Evolutionary conservation across 2,113 vertebrate genomes (phyloP).

Genomic region (Rhipidura dahli): DNA sequence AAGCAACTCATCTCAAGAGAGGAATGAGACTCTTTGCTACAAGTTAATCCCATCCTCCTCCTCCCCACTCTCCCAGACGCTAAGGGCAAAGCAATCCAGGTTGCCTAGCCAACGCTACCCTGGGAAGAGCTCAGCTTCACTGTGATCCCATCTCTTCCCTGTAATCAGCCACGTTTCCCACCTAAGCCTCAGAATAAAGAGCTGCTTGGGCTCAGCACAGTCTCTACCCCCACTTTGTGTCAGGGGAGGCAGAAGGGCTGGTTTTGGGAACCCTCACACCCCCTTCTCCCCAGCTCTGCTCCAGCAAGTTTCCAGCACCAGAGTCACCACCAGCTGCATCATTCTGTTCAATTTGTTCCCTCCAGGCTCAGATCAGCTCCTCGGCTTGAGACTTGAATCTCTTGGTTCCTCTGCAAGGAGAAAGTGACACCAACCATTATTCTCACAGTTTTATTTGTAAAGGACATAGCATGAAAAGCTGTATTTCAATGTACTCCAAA

Average conservation of each 20-base stretch:
- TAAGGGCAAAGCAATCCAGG: not conserved
- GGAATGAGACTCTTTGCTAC: not conserved
- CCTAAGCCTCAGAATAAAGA: not conserved
- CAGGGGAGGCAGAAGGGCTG: not conserved
- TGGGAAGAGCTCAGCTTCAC: not conserved
- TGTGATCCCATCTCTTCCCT: not conserved
- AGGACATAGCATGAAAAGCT: constrained; percentile 81
- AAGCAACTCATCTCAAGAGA: not conserved
- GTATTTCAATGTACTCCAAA: constrained; percentile 79
- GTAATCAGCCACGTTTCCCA: fast-evolving
- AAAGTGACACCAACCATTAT: constrained; percentile 52
- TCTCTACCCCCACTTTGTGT: not conserved
- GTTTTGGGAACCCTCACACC: not conserved
- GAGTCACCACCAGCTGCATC: not conserved
- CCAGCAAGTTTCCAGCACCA: not conserved
- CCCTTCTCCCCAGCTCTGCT: not conserved
- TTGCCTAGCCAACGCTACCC: fast-evolving
- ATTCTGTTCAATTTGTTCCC: not conserved
- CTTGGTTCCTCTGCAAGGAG: not conserved
- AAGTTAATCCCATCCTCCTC: not conserved
- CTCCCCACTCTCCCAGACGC: not conserved
- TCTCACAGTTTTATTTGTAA: constrained; percentile 81
- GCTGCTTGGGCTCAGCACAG: fast-evolving
- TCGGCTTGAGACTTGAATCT: not conserved
- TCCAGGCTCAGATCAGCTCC: not conserved